Base-by-base conservation (phyloP, 2,113 vertebrate genomes). In the Lasiurus cinereus region DNA sequence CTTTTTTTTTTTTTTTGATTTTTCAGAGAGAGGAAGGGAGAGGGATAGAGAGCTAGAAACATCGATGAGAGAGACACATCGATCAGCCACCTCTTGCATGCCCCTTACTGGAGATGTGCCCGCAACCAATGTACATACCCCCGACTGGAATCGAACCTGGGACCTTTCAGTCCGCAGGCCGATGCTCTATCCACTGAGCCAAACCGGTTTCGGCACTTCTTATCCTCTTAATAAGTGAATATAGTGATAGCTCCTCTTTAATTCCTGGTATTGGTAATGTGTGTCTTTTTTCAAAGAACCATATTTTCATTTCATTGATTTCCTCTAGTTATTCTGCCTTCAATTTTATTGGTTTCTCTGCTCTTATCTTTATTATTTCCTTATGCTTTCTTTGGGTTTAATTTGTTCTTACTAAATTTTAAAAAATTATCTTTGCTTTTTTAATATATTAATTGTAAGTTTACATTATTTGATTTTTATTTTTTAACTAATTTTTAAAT, bases 401-500 rank as follows among this genome's bases (percentile, higher is more conserved):
- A 36, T 62, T 54, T 89, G 27, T n/a, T 84, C 73, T 43, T 69
- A 43, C 76, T 31, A 39, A 33, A 22, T 15, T 77, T 73, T 77
- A 48, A 33, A 54, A 82, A 69, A 66, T 86, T 43, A 77, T 67
- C 19, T 46, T 93, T 91, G 29, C 39, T 54, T 93, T 85, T 62
- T 67, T 8, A 88, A 73, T 50, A 33, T 29, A 67, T 52, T 70
- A 90, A 39, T 29, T 56, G 0, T 54, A 78, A 56, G 3, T 48
- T 77, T 56, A 50, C n/a, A 14, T 24, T 18, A 72, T 36, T 72
- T 64, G 24, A 64, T 31, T 64, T 29, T 64, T 31, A 31, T 64
- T 64, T 64, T 62, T 64, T 64, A 64, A 64, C 29, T 31, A 64
- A 64, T 64, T 59, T 64, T 31, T 6, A 2, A 31, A 64, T 64